These are phyloP conservation scores for Axea sp. DNA, from an alignment of 2,888 invertebrate genomes.

Conservation along the genomic window DNA sequence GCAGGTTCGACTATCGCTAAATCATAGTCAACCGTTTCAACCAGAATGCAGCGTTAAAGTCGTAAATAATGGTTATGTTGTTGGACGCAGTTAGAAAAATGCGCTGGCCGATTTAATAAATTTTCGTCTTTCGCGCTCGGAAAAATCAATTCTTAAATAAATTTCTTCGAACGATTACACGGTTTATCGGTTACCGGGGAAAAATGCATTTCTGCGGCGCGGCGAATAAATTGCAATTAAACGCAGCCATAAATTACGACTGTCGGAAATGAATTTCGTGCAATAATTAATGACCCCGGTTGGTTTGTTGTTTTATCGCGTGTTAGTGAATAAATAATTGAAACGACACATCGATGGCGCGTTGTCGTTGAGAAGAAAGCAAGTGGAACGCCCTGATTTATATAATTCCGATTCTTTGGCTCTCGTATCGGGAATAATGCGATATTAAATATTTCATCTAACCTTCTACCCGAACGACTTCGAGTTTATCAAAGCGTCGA, in stretches of 20 bases:
- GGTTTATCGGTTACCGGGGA: constrained; percentile 7
- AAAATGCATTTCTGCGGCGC: constrained; percentile 1
- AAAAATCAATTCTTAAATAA: constrained; percentile 2
- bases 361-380: not conserved
- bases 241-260: constrained; percentile 13
- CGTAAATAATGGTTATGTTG: constrained; percentile 43
- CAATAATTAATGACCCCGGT: constrained; percentile 16
- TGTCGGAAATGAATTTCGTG: constrained; percentile 37
- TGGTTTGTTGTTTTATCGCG: constrained; percentile 16
- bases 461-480: constrained; percentile 18
- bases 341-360: constrained; percentile 2
- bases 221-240: constrained; percentile 39
- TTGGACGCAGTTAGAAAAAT: constrained; percentile 5
- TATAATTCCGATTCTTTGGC: too few species aligned
- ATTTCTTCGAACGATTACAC: constrained; percentile 14
- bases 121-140: constrained; percentile 14
- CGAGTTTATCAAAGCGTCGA: constrained; percentile 17
- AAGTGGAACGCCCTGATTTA: too few species aligned
- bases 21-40: constrained; percentile 47
- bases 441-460: constrained; percentile 9
- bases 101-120: constrained; percentile 14
- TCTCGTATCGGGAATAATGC: too few species aligned
- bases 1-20: constrained; percentile 54
- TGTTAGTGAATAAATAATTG: constrained; percentile 18
- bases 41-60: constrained; percentile 27